These are phyloP conservation scores for Otolemur garnettii DNA, from an alignment of 2,113 vertebrate genomes.

Conservation along the genomic window DNA sequence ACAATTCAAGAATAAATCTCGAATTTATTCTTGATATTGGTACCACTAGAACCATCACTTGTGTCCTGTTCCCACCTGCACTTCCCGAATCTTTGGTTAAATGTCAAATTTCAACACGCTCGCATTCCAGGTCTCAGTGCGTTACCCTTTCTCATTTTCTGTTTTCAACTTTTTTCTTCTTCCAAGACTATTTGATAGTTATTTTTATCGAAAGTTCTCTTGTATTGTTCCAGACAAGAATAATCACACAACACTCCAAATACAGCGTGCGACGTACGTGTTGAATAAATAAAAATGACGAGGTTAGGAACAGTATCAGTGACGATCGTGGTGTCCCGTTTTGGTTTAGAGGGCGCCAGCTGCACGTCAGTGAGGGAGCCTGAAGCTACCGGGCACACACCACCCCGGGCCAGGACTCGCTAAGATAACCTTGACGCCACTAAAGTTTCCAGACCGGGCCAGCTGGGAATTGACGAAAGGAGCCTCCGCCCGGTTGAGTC, in stretches of 20 bases:
- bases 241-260: background rate
- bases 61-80: background rate
- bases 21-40: background rate
- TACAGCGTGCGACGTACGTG: background rate
- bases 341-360: constrained; percentile 74
- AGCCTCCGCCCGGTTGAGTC: background rate
- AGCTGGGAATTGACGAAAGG: background rate
- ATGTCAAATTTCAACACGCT: background rate
- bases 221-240: constrained; percentile 21
- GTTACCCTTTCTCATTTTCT: background rate
- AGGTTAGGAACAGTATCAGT: background rate
- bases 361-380: constrained; percentile 26
- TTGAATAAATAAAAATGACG: constrained; percentile 35
- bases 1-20: background rate
- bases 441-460: constrained; percentile 37
- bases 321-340: constrained; percentile 12
- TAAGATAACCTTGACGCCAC: background rate
- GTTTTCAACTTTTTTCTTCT: background rate
- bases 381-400: background rate
- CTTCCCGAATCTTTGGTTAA: background rate
- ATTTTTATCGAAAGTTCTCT: constrained; percentile 12
- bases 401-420: background rate
- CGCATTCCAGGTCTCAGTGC: background rate
- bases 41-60: background rate
- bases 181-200: background rate